Evolutionary conservation across 2,888 invertebrate species (phyloP).

Genomic region (Campoplex capitator): DNA sequence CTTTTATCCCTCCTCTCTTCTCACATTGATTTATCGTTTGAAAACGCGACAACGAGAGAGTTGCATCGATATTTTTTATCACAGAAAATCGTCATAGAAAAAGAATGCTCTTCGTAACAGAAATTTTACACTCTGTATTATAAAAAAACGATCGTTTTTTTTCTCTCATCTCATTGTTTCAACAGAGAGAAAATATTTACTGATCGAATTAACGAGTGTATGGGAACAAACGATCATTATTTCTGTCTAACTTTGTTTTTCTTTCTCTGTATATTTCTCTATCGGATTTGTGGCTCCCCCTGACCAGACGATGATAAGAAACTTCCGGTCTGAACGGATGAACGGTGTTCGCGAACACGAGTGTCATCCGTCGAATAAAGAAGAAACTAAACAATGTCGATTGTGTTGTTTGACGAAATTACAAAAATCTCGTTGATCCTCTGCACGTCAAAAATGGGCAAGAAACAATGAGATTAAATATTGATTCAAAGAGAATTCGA

Average conservation of each 20-base stretch:
- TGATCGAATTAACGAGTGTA: background rate
- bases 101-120: no score
- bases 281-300: background rate
- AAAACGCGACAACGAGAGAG: background rate
- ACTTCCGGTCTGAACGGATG: slow-evolving; percentile 52
- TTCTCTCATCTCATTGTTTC: background rate
- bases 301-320: slow-evolving; percentile 45
- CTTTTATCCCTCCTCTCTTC: background rate
- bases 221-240: background rate
- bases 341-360: slow-evolving; percentile 2
- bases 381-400: background rate
- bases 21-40: background rate
- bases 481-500: background rate
- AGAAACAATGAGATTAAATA: background rate
- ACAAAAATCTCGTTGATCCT: background rate
- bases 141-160: background rate
- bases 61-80: background rate
- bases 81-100: background rate
- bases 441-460: background rate
- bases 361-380: background rate
- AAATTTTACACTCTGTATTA: background rate
- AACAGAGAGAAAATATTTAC: background rate
- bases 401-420: background rate
- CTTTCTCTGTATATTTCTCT: background rate
- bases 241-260: background rate